Conservation (phyloP, 2,888 invertebrate species). For the Xiphydria camelus region DNA sequence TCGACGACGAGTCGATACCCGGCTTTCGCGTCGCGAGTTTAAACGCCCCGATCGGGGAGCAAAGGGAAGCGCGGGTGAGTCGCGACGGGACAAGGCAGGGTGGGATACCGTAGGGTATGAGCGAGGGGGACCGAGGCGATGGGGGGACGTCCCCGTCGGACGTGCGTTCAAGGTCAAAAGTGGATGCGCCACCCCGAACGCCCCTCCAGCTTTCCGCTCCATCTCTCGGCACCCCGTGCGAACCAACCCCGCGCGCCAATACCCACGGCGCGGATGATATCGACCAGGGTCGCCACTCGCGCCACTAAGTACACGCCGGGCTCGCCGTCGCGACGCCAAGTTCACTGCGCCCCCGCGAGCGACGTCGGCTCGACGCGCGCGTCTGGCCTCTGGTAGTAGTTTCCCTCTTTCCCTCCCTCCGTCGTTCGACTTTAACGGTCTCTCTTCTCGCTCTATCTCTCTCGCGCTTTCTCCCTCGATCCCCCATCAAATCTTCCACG, state of each 20-base stretch:
- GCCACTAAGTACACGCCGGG: slow-evolving; percentile 43
- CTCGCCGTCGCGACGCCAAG: slow-evolving; percentile 38
- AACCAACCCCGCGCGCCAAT: slow-evolving; percentile 15
- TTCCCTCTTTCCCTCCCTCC: background rate
- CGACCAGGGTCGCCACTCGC: slow-evolving; percentile 42
- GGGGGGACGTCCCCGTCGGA: too few relatives aligned
- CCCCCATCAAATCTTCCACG: too few relatives aligned
- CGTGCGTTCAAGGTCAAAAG: too few relatives aligned
- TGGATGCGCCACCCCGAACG: too few relatives aligned
- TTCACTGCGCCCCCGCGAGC: slow-evolving; percentile 42
- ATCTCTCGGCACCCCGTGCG: slow-evolving; percentile 26
- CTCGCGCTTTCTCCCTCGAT: background rate
- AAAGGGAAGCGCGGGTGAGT: slow-evolving; percentile 1
- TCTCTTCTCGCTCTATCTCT: background rate
- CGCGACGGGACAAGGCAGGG: slow-evolving; percentile 3
- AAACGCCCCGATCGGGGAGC: too few relatives aligned
- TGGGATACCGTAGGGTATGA: slow-evolving; percentile 12
- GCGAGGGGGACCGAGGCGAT: too few relatives aligned
- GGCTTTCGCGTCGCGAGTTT: too few relatives aligned
- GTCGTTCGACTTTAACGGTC: too few relatives aligned
- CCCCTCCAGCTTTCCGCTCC: too few relatives aligned
- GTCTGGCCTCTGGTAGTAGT: background rate
- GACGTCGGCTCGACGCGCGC: background rate
- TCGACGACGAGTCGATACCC: too few relatives aligned
- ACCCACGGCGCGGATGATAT: slow-evolving; percentile 21